Conservation (phyloP, 1,140 invertebrate species). For the Maconellicoccus hirsutus region DNA sequence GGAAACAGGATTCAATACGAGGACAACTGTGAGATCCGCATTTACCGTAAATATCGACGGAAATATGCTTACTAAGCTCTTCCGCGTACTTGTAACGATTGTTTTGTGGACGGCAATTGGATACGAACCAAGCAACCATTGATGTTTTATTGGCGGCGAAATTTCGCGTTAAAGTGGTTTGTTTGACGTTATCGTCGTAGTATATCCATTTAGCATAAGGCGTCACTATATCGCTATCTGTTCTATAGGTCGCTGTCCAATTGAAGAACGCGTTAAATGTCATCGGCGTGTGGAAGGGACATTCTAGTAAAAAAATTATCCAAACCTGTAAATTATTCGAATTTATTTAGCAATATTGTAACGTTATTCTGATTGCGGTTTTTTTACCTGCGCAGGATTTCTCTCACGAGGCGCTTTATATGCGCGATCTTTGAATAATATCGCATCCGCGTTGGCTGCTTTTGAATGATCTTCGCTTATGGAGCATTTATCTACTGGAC, state of each 20-base stretch:
- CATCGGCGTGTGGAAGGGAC: slow-evolving; percentile 82
- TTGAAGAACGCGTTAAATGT: slow-evolving; percentile 72
- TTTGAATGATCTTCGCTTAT: slow-evolving; percentile 59
- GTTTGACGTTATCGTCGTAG: slow-evolving; percentile 54
- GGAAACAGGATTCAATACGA: slow-evolving; percentile 68
- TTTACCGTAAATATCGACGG: slow-evolving; percentile 86
- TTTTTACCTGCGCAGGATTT: slow-evolving; percentile 50
- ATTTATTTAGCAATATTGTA: background rate
- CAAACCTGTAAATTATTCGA: slow-evolving; percentile 53
- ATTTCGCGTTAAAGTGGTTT: slow-evolving; percentile 54
- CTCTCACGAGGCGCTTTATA: slow-evolving; percentile 52
- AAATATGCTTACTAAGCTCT: slow-evolving; percentile 72
- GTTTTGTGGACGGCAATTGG: slow-evolving; percentile 85
- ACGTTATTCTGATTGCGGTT: background rate
- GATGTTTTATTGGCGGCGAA: slow-evolving; percentile 82
- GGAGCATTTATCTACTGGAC: slow-evolving; percentile 63
- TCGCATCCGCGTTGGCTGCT: slow-evolving; percentile 63
- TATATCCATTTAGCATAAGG: slow-evolving; percentile 92
- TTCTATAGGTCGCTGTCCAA: slow-evolving; percentile 89
- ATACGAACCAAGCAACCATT: slow-evolving; percentile 94
- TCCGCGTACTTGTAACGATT: slow-evolving; percentile 74
- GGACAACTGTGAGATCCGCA: slow-evolving; percentile 79
- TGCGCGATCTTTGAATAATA: slow-evolving; percentile 78
- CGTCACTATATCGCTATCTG: slow-evolving; percentile 88
- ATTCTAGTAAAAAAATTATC: slow-evolving; percentile 86